A percentile compares a stretch with the other conserved stretches of the same genome.
Evolutionary conservation across 2,797 vertebrate species (phyloP).

Genomic region (Linurgus olivaceus): DNA sequence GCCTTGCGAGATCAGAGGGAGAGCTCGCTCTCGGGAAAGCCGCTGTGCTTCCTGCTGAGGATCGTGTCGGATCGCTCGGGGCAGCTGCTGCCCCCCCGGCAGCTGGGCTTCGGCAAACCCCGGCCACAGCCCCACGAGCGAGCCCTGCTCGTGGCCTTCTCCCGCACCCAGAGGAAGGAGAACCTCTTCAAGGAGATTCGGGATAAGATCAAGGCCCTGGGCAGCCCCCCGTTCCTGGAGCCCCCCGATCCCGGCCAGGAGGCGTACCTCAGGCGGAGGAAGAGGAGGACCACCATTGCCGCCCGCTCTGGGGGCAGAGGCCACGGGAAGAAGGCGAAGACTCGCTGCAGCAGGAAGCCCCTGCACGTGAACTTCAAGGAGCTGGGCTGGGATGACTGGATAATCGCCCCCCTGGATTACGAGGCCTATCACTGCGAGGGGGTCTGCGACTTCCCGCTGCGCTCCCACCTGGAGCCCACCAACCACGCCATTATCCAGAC

Average conservation of each 20-base stretch:
- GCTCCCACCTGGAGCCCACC: constrained; percentile 87
- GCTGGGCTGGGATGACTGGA: constrained; percentile 89
- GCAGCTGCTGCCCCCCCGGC: constrained; percentile 45
- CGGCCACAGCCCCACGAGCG: constrained; percentile 68
- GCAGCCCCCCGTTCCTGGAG: constrained; percentile 39
- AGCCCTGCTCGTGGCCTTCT: constrained; percentile 82
- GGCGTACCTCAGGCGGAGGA: constrained; percentile 45
- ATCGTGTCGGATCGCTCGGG: constrained; percentile 65
- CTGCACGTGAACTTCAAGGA: constrained; percentile 88
- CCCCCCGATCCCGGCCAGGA: constrained; percentile 43
- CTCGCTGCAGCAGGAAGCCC: constrained; percentile 82
- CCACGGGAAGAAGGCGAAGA: constrained; percentile 69
- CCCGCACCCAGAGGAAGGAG: constrained; percentile 77
- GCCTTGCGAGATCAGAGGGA: constrained; percentile 63
- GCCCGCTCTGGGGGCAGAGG: constrained; percentile 57
- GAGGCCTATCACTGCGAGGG: constrained; percentile 88
- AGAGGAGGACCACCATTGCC: constrained; percentile 63
- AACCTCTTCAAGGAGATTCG: constrained; percentile 86
- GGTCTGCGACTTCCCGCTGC: constrained; percentile 84
- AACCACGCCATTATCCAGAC: constrained; percentile 91
- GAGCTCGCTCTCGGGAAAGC: background rate
- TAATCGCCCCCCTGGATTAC: constrained; percentile 87
- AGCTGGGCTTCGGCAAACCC: constrained; percentile 73
- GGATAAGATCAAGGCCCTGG: constrained; percentile 74
- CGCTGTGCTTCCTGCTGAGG: constrained; percentile 77